Evolutionary conservation across 2,113 vertebrate genomes (phyloP), one percentile per base, ranked within the genome.

Genomic region (Melanerpes formicivorus): DNA sequence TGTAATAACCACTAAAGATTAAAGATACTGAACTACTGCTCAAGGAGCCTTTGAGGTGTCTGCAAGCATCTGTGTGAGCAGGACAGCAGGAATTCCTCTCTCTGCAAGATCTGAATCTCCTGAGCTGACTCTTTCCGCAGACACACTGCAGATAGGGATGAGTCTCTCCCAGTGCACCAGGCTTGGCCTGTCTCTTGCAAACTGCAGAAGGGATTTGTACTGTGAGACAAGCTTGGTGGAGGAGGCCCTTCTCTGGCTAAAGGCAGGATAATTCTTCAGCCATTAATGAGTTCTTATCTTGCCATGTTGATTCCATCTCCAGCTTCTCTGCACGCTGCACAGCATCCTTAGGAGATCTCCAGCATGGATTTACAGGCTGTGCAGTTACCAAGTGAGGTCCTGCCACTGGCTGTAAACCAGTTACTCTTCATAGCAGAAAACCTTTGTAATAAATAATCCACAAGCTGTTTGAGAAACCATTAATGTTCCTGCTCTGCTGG

Each of bases 181-280:
- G 26, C 66, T 59, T 30, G 14, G 32, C 22, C 37, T 44, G 34
- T 50, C 44, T 87, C 55, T 69, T 1, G 1, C 23, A 34, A 18
- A 21, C n/a, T 40, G 69, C 37, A 22, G 79, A 18, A 50, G 0
- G 1, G 42, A 46, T 67, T 87, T 83, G 56, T 72, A 58, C 22
- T 0, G 0, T 46, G 58, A 52, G 67, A 22, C 2, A 6, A 90
- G 71, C 30, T 60, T 34, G 59, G 46, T 30, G 59, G 46, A 54
- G 65, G 22, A 65, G 11, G 18, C 73, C 52, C 11, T 58, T 60
- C 60, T 69, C 25, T 75, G 19, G 5, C 54, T 87, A 67, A 69
- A 65, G 75, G 7, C 30, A 4, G 5, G 25, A 4, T 27, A 37
- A 6, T 73, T 82, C 66, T 87, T 56, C 71, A 77, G 46, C 67